Base-by-base conservation (phyloP, 2,113 vertebrate genomes). In the Varanus salvator region DNA sequence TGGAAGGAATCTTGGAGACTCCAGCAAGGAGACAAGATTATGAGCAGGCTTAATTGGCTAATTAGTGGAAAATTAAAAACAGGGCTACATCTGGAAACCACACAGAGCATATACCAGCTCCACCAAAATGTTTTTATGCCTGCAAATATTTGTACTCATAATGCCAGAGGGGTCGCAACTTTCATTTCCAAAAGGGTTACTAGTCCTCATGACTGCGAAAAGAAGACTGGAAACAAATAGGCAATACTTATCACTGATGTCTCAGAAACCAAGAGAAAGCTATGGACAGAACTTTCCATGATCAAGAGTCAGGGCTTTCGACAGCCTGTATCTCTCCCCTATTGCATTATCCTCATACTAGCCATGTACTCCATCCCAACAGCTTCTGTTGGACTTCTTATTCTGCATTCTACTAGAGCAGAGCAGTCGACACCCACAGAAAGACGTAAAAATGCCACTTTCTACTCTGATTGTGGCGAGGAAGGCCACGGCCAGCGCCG, bases 61-160 rank as follows among this genome's bases (percentile, higher is more conserved):
- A 89, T 89, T 89, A 89, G 87, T 84, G 80, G 87, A 84, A 89
- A 89, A 89, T 89, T 66, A 84, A 84, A 89, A 89, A 44, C 87
- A 89, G 87, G 87, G 19, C 87, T 89, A 68, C 87, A 75, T 89
- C 87, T 89, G 87, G 87, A 76, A 50, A 48, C 19, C 71, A 84
- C 69, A 76, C n/a, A 60, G 44, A 69, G 31, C 44, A 80, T 25
- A 54, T 64, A 50, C 76, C 27, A 72, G 17, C 87, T 75, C 69
- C 52, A 48, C 29, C 34, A 76, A 68, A 87, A 44, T 48, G 50
- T 54, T n/a, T 21, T 11, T 29, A 74, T 34, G 34, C 5, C 17
- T 74, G n/a, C 80, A 74, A 48, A 74, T 17, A 57, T n/a, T 31
- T 4, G 6, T 71, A 3, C 25, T 60, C 21, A 2, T 4, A 15